These are phyloP conservation scores for Leucoraja erinaceus DNA, from an alignment of 2,113 vertebrate genomes.

Conservation along the genomic window DNA sequence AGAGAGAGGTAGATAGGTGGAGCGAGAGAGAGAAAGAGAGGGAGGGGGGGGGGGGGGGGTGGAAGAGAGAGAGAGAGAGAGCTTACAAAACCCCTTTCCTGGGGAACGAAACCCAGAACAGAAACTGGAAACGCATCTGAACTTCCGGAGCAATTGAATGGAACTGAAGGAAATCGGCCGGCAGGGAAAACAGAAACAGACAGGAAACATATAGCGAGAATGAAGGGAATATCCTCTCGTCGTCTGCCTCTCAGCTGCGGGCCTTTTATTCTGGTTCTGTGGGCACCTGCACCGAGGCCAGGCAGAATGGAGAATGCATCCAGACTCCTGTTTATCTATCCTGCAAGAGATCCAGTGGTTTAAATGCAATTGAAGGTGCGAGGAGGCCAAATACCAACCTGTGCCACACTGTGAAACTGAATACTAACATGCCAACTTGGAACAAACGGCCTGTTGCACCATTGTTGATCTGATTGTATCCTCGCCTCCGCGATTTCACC, in stretches of 20 bases:
- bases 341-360: not conserved
- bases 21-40: too few relatives aligned
- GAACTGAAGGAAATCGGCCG: not conserved
- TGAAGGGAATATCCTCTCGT: not conserved
- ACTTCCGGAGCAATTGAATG: not conserved
- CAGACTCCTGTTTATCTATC: not conserved
- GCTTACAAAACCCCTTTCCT: too few relatives aligned
- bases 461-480: too few relatives aligned
- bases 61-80: not conserved
- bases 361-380: not conserved
- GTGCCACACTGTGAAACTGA: not conserved
- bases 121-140: constrained; percentile 8
- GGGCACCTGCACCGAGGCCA: not conserved
- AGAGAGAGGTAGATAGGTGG: too few relatives aligned
- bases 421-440: too few relatives aligned
- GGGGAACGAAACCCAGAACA: not conserved
- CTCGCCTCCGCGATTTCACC: too few relatives aligned
- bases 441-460: too few relatives aligned
- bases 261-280: not conserved
- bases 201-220: not conserved
- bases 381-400: not conserved
- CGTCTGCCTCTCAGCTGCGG: not conserved
- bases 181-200: not conserved
- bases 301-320: not conserved
- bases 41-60: too few relatives aligned